These are phyloP conservation scores for Nematopogon swammerdamellus DNA, from an alignment of 2,888 invertebrate genomes.

Conservation along the genomic window DNA sequence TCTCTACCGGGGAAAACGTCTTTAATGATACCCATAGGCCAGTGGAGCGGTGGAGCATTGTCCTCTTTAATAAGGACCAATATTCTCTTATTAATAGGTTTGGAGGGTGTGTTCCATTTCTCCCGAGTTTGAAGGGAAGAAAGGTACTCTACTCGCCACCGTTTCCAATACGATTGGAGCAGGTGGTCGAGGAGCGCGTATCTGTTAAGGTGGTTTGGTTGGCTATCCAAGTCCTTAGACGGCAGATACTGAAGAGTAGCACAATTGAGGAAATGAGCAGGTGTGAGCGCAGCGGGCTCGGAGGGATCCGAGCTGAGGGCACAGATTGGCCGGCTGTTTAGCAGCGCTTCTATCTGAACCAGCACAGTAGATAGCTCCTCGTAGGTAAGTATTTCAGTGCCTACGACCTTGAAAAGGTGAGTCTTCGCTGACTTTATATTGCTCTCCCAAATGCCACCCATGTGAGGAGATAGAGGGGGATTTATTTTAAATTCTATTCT, in stretches of 20 bases:
- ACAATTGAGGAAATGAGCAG: conserved; percentile 9
- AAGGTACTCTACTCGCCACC: conserved; percentile 6
- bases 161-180: conserved; percentile 7
- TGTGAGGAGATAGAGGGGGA: conserved; percentile 4
- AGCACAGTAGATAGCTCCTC: conserved; percentile 1
- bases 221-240: conserved; percentile 1
- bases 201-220: not conserved
- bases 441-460: conserved; percentile 7
- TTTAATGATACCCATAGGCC: too few species aligned
- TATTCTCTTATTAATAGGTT: too few species aligned
- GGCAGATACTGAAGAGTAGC: conserved; percentile 7
- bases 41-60: too few species aligned
- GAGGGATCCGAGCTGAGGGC: not conserved
- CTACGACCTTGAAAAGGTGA: conserved; percentile 1
- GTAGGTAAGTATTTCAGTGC: not conserved
- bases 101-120: conserved; percentile 5
- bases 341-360: conserved; percentile 2
- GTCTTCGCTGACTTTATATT: not conserved
- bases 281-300: conserved; percentile 4
- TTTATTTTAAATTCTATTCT: not conserved
- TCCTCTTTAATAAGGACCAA: too few species aligned
- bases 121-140: conserved; percentile 5
- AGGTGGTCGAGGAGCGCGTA: conserved; percentile 7
- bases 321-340: conserved; percentile 1
- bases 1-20: too few species aligned